Evolutionary conservation across 2,797 vertebrate species (phyloP).

Genomic region (Myotis planiceps): DNA sequence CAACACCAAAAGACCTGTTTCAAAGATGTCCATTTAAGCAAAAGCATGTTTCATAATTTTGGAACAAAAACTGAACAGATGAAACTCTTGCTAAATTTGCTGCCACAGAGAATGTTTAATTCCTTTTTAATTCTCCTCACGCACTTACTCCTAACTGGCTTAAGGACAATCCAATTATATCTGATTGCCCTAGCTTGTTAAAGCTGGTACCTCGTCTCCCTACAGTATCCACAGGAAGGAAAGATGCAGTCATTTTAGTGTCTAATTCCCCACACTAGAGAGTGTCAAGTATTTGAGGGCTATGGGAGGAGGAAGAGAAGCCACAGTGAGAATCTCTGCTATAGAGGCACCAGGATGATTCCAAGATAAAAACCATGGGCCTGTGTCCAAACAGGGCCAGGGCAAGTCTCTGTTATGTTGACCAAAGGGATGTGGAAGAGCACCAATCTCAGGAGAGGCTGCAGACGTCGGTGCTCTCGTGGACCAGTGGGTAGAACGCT

Average conservation of each 20-base stretch:
- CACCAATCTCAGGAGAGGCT: neutral
- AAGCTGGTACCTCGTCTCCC: conserved; percentile 38
- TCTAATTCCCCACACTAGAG: neutral
- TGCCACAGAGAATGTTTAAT: conserved; percentile 59
- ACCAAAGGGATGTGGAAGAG: neutral
- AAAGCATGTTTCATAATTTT: conserved; percentile 54
- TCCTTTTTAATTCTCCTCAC: conserved; percentile 68
- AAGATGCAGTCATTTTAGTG: neutral
- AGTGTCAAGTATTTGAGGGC: neutral
- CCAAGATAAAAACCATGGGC: neutral
- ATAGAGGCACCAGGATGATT: no score
- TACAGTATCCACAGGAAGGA: neutral
- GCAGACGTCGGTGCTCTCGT: neutral
- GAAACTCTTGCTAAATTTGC: conserved; percentile 42
- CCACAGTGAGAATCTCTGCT: neutral
- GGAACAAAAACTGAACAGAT: conserved; percentile 38
- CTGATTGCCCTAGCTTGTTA: conserved; percentile 67
- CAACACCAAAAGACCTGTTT: neutral
- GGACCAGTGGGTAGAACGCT: neutral
- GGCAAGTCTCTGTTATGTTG: neutral
- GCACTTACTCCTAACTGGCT: conserved; percentile 65
- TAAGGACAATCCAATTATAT: conserved; percentile 75
- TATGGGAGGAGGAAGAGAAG: neutral
- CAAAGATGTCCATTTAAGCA: conserved; percentile 20
- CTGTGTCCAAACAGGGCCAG: neutral